Percentiles rank a stretch among this genome's conserved stretches.
phyloP scores from a whole-genome alignment of 2,113 vertebrate genomes.

The Bubo scandiacus region DNA sequence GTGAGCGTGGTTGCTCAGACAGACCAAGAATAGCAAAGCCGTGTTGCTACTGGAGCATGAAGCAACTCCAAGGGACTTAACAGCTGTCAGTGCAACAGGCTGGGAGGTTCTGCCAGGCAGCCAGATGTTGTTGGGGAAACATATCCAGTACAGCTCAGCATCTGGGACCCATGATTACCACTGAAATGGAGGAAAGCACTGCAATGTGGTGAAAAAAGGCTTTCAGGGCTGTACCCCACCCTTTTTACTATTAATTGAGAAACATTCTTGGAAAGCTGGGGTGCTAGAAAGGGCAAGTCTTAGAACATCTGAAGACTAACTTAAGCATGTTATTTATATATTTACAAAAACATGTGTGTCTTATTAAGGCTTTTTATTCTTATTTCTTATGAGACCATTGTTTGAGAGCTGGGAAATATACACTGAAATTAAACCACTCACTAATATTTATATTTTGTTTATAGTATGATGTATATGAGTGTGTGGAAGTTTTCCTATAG shows the following conservation, averaged over 20 bases:
- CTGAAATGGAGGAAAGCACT: not conserved
- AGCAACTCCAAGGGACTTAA: not conserved
- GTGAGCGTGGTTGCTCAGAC: not conserved
- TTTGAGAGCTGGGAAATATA: not conserved
- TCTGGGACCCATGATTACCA: not conserved
- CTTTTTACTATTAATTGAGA: not conserved
- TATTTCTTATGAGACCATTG: not conserved
- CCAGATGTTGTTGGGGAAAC: slow-evolving; percentile 52
- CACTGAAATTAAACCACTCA: slow-evolving; percentile 10
- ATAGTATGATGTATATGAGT: not conserved
- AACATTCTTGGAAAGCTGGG: not conserved
- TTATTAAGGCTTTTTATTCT: not conserved
- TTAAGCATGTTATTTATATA: not conserved
- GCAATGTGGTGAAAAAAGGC: not conserved
- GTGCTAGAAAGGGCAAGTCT: not conserved
- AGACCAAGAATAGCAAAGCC: not conserved
- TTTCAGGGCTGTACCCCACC: not conserved
- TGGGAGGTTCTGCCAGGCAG: slow-evolving; percentile 28
- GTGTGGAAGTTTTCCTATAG: not conserved
- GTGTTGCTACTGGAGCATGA: not conserved
- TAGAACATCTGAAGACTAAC: slow-evolving; percentile 10
- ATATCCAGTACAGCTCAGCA: not conserved
- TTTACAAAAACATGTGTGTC: slow-evolving; percentile 29
- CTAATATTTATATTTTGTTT: not conserved
- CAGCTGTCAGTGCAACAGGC: slow-evolving; percentile 5